Conservation (phyloP, 2,113 vertebrate species). For the Isurus oxyrinchus region DNA sequence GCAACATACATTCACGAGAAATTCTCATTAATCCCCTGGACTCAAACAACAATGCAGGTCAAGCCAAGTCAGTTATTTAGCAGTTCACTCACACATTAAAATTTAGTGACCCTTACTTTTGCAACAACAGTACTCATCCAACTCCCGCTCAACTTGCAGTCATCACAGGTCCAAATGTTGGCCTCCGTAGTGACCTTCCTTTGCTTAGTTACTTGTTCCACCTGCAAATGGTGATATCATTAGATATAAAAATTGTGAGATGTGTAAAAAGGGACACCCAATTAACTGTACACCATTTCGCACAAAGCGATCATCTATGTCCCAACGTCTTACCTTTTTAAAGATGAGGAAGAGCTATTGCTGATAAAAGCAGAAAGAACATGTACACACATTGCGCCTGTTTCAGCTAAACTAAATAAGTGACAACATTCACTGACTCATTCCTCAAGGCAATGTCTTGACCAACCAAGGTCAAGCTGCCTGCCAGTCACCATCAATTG, state of each 20-base stretch:
- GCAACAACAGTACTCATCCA: not conserved
- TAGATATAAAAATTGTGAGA: not conserved
- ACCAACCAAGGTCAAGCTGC: too few species aligned
- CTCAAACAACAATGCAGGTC: not conserved
- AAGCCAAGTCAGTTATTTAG: not conserved
- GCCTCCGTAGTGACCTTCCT: not conserved
- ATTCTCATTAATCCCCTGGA: not conserved
- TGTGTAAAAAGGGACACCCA: too few species aligned
- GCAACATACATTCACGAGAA: not conserved
- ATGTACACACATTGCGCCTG: too few species aligned
- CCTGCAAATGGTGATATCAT: not conserved
- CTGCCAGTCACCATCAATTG: too few species aligned
- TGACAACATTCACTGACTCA: too few species aligned
- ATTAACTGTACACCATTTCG: not conserved
- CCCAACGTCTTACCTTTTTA: not conserved
- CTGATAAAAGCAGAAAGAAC: too few species aligned
- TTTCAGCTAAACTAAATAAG: too few species aligned
- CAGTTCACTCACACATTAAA: not conserved
- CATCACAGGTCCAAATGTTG: not conserved
- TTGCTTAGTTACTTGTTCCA: not conserved
- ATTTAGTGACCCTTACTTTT: slow-evolving; percentile 2
- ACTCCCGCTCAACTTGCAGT: not conserved
- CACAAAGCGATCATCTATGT: not conserved
- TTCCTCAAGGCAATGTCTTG: too few species aligned
- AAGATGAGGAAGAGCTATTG: not conserved